phyloP scores from a whole-genome alignment of 2,888 invertebrate species.

The Macrophya annulata region DNA sequence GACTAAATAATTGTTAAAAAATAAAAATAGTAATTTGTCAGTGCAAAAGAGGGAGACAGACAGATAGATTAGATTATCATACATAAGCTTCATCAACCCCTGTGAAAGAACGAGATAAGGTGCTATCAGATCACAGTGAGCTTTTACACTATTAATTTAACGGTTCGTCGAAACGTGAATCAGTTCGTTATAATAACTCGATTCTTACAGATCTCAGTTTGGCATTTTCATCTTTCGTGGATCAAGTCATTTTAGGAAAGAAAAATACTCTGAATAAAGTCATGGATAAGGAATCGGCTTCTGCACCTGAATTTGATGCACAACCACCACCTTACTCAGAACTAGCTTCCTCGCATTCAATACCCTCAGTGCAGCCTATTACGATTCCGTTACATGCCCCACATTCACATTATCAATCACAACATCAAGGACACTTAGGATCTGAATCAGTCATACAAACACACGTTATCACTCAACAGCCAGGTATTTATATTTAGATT shows the following conservation, averaged over 20 bases:
- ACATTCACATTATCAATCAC: background rate
- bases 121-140: background rate
- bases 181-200: background rate
- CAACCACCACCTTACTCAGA: constrained; percentile 25
- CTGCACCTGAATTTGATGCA: background rate
- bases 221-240: background rate
- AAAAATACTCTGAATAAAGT: background rate
- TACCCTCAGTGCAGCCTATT: background rate
- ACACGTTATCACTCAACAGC: background rate
- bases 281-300: constrained; percentile 5
- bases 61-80: background rate
- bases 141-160: background rate
- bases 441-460: background rate
- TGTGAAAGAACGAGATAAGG: background rate
- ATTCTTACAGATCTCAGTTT: background rate
- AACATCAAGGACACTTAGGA: background rate
- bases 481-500: constrained; percentile 15
- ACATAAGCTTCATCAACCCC: background rate
- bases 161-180: background rate
- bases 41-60: no score
- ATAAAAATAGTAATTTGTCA: no score
- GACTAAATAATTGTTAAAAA: no score
- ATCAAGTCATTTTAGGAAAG: background rate
- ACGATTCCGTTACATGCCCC: background rate
- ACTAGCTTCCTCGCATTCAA: background rate